Evolutionary conservation across 2,113 vertebrate genomes (phyloP).

Genomic region (Lophotis ruficrista): DNA sequence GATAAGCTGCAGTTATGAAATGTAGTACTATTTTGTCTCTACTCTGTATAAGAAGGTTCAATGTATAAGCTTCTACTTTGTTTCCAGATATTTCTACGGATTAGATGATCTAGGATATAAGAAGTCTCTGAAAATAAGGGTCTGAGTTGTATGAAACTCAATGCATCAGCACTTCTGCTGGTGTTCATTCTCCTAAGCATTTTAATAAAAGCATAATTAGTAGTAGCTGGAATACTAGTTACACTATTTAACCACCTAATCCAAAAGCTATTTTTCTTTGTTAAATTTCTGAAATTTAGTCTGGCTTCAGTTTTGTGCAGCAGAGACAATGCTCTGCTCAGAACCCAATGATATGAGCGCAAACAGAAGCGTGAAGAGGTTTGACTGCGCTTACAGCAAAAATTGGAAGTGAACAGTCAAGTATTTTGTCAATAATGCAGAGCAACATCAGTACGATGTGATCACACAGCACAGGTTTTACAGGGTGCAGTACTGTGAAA

Average conservation of each 20-base stretch:
- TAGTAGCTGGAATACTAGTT: not conserved
- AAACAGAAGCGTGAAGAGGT: not conserved
- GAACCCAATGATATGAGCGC: accelerated
- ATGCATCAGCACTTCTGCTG: not conserved
- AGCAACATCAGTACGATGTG: accelerated
- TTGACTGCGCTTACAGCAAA: not conserved
- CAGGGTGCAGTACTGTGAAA: not conserved
- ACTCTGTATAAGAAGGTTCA: not conserved
- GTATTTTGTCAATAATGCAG: not conserved
- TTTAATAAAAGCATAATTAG: not conserved
- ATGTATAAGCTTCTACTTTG: not conserved
- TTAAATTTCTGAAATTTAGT: not conserved
- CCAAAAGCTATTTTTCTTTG: not conserved
- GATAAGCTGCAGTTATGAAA: not conserved
- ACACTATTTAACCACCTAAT: not conserved
- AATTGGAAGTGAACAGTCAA: not conserved
- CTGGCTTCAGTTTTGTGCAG: not conserved
- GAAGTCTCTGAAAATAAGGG: not conserved
- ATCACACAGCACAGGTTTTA: not conserved
- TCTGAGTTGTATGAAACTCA: not conserved
- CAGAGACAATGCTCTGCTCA: not conserved
- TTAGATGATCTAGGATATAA: not conserved
- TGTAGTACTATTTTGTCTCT: not conserved
- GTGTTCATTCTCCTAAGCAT: not conserved
- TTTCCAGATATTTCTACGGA: not conserved